Evolutionary conservation across 2,888 invertebrate genomes (phyloP).

Genomic region (Gandaritis pyraliata): DNA sequence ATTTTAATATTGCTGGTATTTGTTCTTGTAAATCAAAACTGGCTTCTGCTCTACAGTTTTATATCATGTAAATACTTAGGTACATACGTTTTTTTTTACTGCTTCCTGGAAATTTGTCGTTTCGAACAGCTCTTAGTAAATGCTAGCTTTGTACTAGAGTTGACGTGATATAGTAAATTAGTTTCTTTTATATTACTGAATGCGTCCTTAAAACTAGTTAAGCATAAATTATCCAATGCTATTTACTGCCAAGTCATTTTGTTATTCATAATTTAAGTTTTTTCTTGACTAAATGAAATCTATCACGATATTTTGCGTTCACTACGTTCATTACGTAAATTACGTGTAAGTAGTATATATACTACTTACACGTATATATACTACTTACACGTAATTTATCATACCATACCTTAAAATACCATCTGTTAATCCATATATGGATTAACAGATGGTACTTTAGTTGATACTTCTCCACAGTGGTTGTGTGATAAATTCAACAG

Average conservation of each 20-base stretch:
- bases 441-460: slow-evolving; percentile 9
- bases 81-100: background rate
- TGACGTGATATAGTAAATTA: slow-evolving; percentile 9
- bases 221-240: background rate
- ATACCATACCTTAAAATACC: too few species aligned
- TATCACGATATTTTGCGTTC: slow-evolving; percentile 1
- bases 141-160: slow-evolving; percentile 6
- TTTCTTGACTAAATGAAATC: background rate
- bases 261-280: background rate
- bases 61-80: slow-evolving; percentile 4
- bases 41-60: slow-evolving; percentile 8
- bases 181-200: slow-evolving; percentile 1
- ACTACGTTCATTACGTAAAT: slow-evolving; percentile 4
- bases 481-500: slow-evolving; percentile 26
- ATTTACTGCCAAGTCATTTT: slow-evolving; percentile 4
- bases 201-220: background rate
- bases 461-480: slow-evolving; percentile 2
- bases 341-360: background rate
- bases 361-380: too few species aligned
- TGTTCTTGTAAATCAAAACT: slow-evolving; percentile 7
- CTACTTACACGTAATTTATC: too few species aligned
- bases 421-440: too few species aligned
- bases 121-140: slow-evolving; percentile 17
- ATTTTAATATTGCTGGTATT: background rate
- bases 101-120: slow-evolving; percentile 23